Conservation (phyloP, 2,113 vertebrate species). For the Neotragus moschatus region DNA sequence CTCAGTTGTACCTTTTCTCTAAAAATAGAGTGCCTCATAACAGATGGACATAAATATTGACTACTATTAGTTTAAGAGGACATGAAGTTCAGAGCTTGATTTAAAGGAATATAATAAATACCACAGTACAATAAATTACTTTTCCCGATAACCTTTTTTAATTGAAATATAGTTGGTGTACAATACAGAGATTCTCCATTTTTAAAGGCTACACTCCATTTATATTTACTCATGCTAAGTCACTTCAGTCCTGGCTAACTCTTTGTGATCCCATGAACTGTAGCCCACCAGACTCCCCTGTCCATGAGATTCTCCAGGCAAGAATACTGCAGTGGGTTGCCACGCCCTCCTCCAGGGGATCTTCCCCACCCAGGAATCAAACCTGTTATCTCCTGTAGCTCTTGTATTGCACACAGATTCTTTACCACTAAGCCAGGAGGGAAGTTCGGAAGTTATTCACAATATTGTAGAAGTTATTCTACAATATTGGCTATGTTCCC, state of each 20-base stretch:
- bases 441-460: background rate
- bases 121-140: background rate
- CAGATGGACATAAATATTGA: constrained; percentile 7
- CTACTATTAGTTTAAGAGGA: background rate
- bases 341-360: background rate
- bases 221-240: background rate
- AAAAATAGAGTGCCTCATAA: background rate
- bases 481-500: background rate
- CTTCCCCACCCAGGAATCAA: background rate
- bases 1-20: background rate
- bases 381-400: background rate
- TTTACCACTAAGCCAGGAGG: background rate
- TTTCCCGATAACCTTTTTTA: background rate
- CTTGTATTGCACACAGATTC: background rate
- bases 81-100: background rate
- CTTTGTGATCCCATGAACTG: background rate
- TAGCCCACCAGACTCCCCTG: background rate
- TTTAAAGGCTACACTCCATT: background rate
- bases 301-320: background rate
- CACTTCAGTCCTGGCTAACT: background rate
- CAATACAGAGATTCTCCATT: background rate
- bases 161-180: background rate
- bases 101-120: constrained; percentile 10
- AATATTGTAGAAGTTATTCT: background rate
- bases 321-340: background rate